These are phyloP conservation scores for Thymallus thymallus DNA, from an alignment of 2,113 vertebrate species.

Conservation along the genomic window DNA sequence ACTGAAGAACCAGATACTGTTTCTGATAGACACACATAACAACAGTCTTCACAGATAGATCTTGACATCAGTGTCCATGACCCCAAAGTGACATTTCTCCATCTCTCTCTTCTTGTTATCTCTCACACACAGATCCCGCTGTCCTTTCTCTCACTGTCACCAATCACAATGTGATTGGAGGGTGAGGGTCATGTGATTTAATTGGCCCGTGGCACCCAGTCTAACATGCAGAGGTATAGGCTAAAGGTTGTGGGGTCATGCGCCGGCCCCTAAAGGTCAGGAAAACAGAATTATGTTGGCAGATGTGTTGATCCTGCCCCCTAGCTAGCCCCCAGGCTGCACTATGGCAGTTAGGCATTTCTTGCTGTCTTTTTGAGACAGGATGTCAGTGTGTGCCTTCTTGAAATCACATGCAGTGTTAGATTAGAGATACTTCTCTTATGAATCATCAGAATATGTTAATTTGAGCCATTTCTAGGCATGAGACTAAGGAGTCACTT, in stretches of 20 bases:
- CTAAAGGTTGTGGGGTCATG: slow-evolving; percentile 54
- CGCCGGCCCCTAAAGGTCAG: slow-evolving; percentile 52
- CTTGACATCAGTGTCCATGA: slow-evolving; percentile 40
- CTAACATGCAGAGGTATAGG: slow-evolving; percentile 41
- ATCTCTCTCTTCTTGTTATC: slow-evolving; percentile 59
- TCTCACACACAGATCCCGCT: slow-evolving; percentile 60
- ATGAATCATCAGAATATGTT: too few species aligned
- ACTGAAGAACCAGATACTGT: slow-evolving; percentile 42
- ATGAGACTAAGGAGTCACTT: too few species aligned
- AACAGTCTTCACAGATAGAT: slow-evolving; percentile 55
- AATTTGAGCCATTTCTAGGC: too few species aligned
- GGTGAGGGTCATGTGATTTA: slow-evolving; percentile 35
- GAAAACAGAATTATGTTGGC: slow-evolving; percentile 12
- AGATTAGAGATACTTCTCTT: too few species aligned
- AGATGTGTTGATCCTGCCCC: neutral
- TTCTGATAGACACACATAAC: slow-evolving; percentile 53
- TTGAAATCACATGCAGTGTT: too few species aligned
- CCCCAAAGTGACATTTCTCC: slow-evolving; percentile 39
- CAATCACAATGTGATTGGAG: slow-evolving; percentile 46
- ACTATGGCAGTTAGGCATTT: neutral
- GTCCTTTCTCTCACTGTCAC: slow-evolving; percentile 21
- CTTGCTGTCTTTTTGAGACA: neutral
- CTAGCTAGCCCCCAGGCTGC: neutral
- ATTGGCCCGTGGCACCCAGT: slow-evolving; percentile 52
- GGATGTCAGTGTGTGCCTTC: too few species aligned